Evolutionary conservation across 1,140 invertebrate species (phyloP).

Genomic region (Macrostomum lignano): DNA sequence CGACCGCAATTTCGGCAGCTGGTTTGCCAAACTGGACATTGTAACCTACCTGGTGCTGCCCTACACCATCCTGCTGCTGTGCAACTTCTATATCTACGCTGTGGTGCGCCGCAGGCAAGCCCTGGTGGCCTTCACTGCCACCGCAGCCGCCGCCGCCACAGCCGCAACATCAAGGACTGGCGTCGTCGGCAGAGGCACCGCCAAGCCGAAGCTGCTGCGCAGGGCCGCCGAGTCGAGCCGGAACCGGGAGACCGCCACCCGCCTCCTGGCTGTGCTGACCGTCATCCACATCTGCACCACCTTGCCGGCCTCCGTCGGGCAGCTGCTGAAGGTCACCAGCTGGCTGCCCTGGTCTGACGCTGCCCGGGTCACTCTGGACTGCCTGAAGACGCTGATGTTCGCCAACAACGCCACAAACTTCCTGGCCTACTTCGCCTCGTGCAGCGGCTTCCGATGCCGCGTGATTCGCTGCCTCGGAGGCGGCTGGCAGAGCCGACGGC

Average conservation of each 20-base stretch:
- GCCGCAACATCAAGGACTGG: conserved; percentile 1
- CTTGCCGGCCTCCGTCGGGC: not conserved
- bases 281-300: not conserved
- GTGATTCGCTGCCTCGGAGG: too few relatives aligned
- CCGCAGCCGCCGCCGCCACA: not conserved
- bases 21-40: conserved; percentile 1
- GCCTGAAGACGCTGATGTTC: not conserved
- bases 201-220: not conserved
- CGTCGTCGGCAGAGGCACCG: not conserved
- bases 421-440: conserved; percentile 1
- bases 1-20: not conserved
- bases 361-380: not conserved
- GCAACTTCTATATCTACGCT: conserved; percentile 1
- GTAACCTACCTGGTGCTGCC: not conserved
- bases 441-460: not conserved
- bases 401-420: conserved; percentile 1
- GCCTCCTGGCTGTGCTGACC: not conserved
- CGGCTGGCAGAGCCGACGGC: too few relatives aligned
- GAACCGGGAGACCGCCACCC: not conserved
- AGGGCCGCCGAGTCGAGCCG: not conserved
- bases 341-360: not conserved
- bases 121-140: not conserved
- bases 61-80: not conserved
- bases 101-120: not conserved
- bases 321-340: not conserved